Base-by-base conservation (phyloP, 2,797 vertebrate genomes). In the Gobio occitaniae region DNA sequence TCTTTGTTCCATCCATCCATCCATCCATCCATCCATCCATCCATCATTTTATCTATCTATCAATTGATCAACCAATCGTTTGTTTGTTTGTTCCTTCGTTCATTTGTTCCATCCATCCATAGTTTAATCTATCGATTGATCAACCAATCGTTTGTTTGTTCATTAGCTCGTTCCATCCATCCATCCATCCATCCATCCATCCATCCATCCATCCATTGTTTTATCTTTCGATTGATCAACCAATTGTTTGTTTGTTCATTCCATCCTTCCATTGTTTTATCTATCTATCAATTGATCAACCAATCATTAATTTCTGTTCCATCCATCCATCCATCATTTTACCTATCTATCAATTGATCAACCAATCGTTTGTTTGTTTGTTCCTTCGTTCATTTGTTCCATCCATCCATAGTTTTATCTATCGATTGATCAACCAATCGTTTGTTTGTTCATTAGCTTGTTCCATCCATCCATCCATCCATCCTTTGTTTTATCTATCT, bases 1-100 rank as follows among this genome's bases (percentile, higher is more conserved):
- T 3, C 1, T 13, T 50, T 13, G 3, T 36, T 36, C 36, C 3
- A 8, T 65, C 32, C 32, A 2, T 32, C 32, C 32, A 32, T 32
- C 0, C n/a, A n/a, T n/a, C n/a, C n/a, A n/a, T n/a, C 13, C 3
- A 17, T 38, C 65, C 29, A 17, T 36, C 59, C 11, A 12, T 59
- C 12, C 21, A 9, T 56, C 50, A 4, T 10, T 59, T 8, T 1
- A 36, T 66, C 13, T 6, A 11, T 61, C 54, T 3, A 19, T 19
- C 17, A 2, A 19, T 54, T 17, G 2, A 8, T 32, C 15, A 2
- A 8, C 32, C 29, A 2, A 63, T 63, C 61, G 0, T 44, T 44
- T 2, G 41, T 2, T 61, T 4, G 0, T 29, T 13, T 0, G 0
- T 6, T 2, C 19, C 2, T 9, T 56, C 19, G 1, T 25, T 25